Conservation (phyloP, 2,888 invertebrate genomes). For the Eulithis testata region DNA sequence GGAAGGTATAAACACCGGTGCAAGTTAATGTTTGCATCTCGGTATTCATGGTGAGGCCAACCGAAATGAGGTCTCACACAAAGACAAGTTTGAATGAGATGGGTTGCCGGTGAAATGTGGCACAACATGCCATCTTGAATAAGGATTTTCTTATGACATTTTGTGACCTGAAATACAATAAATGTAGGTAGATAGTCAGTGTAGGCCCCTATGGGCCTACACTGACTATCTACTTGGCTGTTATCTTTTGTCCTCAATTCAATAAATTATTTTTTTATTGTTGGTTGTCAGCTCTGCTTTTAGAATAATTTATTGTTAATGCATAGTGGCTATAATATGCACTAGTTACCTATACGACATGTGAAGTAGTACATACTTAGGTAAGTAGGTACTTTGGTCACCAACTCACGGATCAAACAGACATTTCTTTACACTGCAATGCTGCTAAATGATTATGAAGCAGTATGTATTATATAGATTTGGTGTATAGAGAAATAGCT, state of each 20-base stretch:
- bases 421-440: slow-evolving; percentile 1
- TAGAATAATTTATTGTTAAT: too few relatives aligned
- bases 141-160: background rate
- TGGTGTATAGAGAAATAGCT: background rate
- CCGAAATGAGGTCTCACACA: slow-evolving; percentile 49
- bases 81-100: slow-evolving; percentile 17
- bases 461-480: background rate
- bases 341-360: too few relatives aligned
- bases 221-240: too few relatives aligned
- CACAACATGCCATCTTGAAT: slow-evolving; percentile 4
- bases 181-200: background rate
- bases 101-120: slow-evolving; percentile 9
- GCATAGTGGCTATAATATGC: too few relatives aligned
- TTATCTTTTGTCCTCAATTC: too few relatives aligned
- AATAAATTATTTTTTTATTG: too few relatives aligned
- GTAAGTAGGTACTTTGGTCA: background rate
- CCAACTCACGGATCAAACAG: background rate
- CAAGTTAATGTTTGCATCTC: slow-evolving; percentile 46
- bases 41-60: slow-evolving; percentile 47
- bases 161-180: slow-evolving; percentile 10
- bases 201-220: too few relatives aligned
- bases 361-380: too few relatives aligned
- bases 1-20: slow-evolving; percentile 21
- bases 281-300: too few relatives aligned
- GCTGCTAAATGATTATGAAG: background rate